phyloP scores from a whole-genome alignment of 2,888 invertebrate genomes.

The Melikaiella ostensackeni region DNA sequence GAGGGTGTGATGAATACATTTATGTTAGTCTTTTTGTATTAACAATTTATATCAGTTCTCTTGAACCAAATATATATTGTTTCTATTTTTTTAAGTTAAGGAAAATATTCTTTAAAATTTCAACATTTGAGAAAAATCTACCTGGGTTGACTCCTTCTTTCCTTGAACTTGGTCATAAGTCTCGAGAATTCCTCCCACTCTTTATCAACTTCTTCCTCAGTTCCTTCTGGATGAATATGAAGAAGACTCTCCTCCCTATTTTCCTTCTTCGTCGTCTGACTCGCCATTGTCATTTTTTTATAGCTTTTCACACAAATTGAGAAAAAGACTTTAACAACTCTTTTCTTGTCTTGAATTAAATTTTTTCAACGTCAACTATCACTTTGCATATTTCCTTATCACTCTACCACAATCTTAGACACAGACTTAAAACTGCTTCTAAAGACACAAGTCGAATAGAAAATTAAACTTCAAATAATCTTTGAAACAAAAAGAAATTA shows the following conservation, averaged over 20 bases:
- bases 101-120: not conserved
- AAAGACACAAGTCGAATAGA: not conserved
- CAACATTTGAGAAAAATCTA: constrained; percentile 50
- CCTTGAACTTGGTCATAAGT: constrained; percentile 78
- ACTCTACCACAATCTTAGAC: not conserved
- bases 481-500: not conserved
- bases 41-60: too few relatives aligned
- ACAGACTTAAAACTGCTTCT: too few relatives aligned
- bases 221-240: constrained; percentile 76
- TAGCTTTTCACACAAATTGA: not conserved
- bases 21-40: too few relatives aligned
- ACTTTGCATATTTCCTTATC: not conserved
- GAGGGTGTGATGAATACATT: too few relatives aligned
- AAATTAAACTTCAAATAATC: not conserved
- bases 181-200: constrained; percentile 82
- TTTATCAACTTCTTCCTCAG: constrained; percentile 79
- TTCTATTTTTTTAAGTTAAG: constrained; percentile 10
- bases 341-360: not conserved
- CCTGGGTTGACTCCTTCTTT: constrained; percentile 72
- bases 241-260: constrained; percentile 66
- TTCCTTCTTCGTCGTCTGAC: constrained; percentile 67
- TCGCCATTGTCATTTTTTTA: constrained; percentile 61
- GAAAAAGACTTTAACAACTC: not conserved
- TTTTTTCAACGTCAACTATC: not conserved
- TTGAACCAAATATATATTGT: too few relatives aligned